Conservation (phyloP, 1,140 invertebrate genomes). For the Delia radicum region DNA sequence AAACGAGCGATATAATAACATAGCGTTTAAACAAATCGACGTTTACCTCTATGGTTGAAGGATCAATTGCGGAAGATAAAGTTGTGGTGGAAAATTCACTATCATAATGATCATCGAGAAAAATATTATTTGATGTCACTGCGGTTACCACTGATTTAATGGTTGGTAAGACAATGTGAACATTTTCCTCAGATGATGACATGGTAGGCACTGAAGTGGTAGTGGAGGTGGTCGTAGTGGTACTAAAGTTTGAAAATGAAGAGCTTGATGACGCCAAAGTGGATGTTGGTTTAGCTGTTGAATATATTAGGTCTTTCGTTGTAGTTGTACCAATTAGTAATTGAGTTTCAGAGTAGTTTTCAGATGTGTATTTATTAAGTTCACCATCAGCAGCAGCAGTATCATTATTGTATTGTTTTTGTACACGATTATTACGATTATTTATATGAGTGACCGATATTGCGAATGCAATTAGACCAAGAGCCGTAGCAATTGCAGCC, state of each 20-base stretch:
- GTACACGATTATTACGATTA: neutral
- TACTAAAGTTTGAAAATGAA: neutral
- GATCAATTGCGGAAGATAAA: constrained; percentile 6
- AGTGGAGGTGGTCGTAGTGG: neutral
- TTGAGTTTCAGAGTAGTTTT: neutral
- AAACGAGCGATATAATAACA: too few species aligned
- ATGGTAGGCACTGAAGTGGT: neutral
- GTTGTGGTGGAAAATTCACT: constrained; percentile 1
- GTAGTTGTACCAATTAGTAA: constrained; percentile 13
- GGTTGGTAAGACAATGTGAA: neutral
- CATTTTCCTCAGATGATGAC: too few species aligned
- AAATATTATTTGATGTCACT: constrained; percentile 3
- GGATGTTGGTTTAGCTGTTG: neutral
- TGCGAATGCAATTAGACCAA: constrained; percentile 20
- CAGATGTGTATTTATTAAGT: neutral
- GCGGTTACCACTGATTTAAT: neutral
- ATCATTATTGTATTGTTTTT: neutral
- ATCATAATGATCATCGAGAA: constrained; percentile 31
- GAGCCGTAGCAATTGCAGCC: neutral
- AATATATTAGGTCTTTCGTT: neutral
- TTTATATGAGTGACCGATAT: constrained; percentile 5
- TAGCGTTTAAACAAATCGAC: too few species aligned
- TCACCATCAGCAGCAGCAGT: neutral
- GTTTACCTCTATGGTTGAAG: constrained; percentile 18
- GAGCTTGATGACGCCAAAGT: neutral